A percentile compares a stretch with the other conserved stretches of the same genome.
phyloP scores from a whole-genome alignment of 2,888 invertebrate genomes.

The Nephrotoma guestfalica region DNA sequence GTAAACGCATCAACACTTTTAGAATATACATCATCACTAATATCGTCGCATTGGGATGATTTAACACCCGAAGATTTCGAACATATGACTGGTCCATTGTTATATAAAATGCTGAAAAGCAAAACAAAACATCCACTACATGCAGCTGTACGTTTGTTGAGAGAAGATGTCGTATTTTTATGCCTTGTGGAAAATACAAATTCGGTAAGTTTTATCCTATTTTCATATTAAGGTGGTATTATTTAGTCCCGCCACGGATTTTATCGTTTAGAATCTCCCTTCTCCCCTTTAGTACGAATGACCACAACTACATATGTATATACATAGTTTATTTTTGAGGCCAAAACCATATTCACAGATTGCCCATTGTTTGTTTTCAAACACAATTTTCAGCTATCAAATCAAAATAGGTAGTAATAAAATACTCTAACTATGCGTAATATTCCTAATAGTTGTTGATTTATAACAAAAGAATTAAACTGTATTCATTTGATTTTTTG shows the following conservation, averaged over 20 bases:
- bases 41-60: slow-evolving; percentile 86
- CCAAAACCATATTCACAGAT: not conserved
- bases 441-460: not conserved
- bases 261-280: not conserved
- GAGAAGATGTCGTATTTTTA: slow-evolving; percentile 91
- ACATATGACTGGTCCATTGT: slow-evolving; percentile 79
- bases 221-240: not conserved
- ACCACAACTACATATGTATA: not conserved
- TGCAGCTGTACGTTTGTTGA: slow-evolving; percentile 68
- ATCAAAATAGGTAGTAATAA: not conserved
- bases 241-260: too few species aligned
- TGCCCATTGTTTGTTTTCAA: not conserved
- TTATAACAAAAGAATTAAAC: not conserved
- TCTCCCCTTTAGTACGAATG: not conserved
- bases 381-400: not conserved
- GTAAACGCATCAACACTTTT: slow-evolving; percentile 65
- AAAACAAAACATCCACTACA: slow-evolving; percentile 82
- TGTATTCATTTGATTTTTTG: not conserved
- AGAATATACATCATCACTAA: slow-evolving; percentile 78
- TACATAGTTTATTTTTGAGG: not conserved
- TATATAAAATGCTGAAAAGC: slow-evolving; percentile 81
- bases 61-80: slow-evolving; percentile 74
- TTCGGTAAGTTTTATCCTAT: slow-evolving; percentile 48
- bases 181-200: slow-evolving; percentile 83
- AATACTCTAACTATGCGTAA: not conserved